These are phyloP conservation scores for Neosilurus mollespiculum DNA, from an alignment of 2,797 vertebrate genomes.

Conservation along the genomic window DNA sequence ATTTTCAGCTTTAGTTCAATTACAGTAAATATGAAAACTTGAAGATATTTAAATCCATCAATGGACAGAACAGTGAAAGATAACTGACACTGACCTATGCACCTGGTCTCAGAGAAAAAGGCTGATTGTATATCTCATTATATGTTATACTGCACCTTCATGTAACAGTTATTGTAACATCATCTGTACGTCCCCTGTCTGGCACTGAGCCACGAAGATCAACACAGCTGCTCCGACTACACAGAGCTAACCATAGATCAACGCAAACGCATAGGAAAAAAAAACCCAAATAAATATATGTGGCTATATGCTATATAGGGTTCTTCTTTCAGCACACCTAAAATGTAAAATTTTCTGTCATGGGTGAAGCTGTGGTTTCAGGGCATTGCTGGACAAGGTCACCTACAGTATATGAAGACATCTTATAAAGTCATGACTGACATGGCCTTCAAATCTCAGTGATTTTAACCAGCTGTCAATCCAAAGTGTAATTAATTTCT, in stretches of 20 bases:
- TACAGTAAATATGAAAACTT: background rate
- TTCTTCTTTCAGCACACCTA: background rate
- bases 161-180: slow-evolving; percentile 15
- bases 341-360: background rate
- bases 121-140: slow-evolving; percentile 21
- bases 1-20: slow-evolving; percentile 30
- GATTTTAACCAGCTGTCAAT: slow-evolving; percentile 54
- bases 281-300: background rate
- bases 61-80: background rate
- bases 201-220: slow-evolving; percentile 26
- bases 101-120: slow-evolving; percentile 38
- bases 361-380: background rate
- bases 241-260: background rate
- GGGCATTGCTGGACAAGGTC: slow-evolving; percentile 26
- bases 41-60: slow-evolving; percentile 14
- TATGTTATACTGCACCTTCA: slow-evolving; percentile 20
- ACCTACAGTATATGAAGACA: background rate
- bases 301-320: background rate
- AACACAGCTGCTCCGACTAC: slow-evolving; percentile 42
- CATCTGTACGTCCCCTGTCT: slow-evolving; percentile 5
- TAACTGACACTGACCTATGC: slow-evolving; percentile 19
- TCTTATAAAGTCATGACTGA: slow-evolving; percentile 4
- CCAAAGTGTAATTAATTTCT: slow-evolving; percentile 21
- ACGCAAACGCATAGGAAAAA: background rate
- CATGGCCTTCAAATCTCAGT: slow-evolving; percentile 15